Evolutionary conservation across 2,888 invertebrate species (phyloP).

Genomic region (Ferdinandea cuprea): DNA sequence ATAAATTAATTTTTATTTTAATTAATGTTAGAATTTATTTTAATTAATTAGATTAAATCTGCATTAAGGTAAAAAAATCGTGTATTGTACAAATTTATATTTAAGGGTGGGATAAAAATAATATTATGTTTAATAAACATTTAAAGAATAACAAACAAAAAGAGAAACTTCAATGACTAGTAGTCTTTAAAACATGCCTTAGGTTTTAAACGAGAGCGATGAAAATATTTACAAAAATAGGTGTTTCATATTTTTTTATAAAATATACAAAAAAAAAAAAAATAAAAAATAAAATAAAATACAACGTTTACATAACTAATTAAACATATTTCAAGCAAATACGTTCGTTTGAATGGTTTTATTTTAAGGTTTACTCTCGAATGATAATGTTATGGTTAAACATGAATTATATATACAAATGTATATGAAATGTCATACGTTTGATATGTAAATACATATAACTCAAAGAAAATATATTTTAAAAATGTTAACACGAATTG

Average conservation of each 20-base stretch:
- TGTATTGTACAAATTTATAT: conserved; percentile 59
- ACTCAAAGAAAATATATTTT: background rate
- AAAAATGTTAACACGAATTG: background rate
- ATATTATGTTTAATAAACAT: conserved; percentile 8
- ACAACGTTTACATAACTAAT: background rate
- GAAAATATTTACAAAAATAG: conserved; percentile 34
- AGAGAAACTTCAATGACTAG: conserved; percentile 27
- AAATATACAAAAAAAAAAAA: background rate
- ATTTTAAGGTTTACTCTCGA: background rate
- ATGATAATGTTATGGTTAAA: background rate
- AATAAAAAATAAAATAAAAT: background rate
- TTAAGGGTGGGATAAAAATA: conserved; percentile 10
- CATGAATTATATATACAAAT: background rate
- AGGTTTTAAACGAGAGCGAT: conserved; percentile 39
- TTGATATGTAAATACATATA: background rate
- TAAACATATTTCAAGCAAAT: background rate
- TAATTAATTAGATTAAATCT: background rate
- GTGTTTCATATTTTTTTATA: conserved; percentile 57
- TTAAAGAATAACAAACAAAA: background rate
- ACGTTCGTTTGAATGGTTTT: background rate
- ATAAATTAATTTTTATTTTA: background rate
- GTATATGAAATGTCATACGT: background rate
- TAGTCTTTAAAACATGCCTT: conserved; percentile 60
- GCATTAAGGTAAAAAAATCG: conserved; percentile 31
- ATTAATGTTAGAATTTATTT: background rate